Evolutionary conservation across 2,888 invertebrate species (phyloP).

Genomic region (Melanargia galathea): DNA sequence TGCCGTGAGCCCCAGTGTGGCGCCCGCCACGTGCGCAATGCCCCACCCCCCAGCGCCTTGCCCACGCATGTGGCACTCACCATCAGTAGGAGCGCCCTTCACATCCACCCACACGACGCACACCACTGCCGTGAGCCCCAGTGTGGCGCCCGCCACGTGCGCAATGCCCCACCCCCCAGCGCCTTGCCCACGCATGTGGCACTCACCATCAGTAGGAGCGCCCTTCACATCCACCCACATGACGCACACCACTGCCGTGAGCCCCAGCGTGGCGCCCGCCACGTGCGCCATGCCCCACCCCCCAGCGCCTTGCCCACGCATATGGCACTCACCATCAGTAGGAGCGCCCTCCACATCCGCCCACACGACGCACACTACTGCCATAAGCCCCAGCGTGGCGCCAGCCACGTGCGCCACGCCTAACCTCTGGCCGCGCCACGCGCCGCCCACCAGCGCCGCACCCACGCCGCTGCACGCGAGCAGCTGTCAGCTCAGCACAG

Average conservation of each 20-base stretch:
- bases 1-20: no score
- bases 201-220: constrained; percentile 83
- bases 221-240: constrained; percentile 92
- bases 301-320: no score
- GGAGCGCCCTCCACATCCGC: constrained; percentile 89
- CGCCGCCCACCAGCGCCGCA: constrained; percentile 89
- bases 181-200: no score
- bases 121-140: constrained; percentile 91
- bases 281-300: constrained; percentile 54
- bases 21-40: no score
- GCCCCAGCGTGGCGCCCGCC: constrained; percentile 87
- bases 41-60: no score
- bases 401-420: constrained; percentile 84
- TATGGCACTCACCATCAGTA: constrained; percentile 78
- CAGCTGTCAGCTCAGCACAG: constrained; percentile 85
- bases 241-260: constrained; percentile 91
- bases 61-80: constrained; percentile 57
- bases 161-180: no score
- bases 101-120: constrained; percentile 92
- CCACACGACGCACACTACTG: constrained; percentile 91
- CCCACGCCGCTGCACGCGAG: constrained; percentile 93
- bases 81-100: constrained; percentile 85
- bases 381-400: constrained; percentile 90
- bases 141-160: constrained; percentile 85
- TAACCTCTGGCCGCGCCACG: constrained; percentile 89